A percentile compares a stretch with the other conserved stretches of the same genome.
Evolutionary conservation across 2,113 vertebrate species (phyloP).

Genomic region (Podiceps cristatus): DNA sequence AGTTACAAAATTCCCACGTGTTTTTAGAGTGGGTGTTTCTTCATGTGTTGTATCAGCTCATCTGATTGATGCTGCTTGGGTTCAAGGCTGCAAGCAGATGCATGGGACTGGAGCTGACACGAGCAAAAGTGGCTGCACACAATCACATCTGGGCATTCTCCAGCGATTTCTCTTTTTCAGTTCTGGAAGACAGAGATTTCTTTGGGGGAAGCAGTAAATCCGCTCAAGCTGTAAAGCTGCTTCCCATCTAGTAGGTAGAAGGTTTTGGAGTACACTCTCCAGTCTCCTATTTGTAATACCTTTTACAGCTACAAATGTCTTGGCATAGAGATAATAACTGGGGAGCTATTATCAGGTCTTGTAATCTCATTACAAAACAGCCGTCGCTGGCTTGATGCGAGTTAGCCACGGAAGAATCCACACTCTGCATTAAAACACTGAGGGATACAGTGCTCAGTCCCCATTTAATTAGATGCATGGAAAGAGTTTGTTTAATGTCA

Average conservation of each 20-base stretch:
- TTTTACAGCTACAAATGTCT: constrained; percentile 7
- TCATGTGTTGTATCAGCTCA: not conserved
- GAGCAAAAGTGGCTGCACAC: not conserved
- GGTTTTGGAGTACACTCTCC: not conserved
- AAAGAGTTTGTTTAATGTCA: constrained; percentile 57
- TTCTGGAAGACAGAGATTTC: not conserved
- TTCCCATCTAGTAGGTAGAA: not conserved
- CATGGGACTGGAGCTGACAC: not conserved
- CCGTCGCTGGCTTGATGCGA: not conserved
- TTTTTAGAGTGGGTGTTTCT: not conserved
- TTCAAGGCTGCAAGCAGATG: constrained; percentile 8
- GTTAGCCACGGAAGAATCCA: not conserved
- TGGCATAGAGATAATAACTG: constrained; percentile 17
- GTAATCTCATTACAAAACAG: constrained; percentile 41
- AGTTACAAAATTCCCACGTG: not conserved
- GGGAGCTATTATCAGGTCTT: constrained; percentile 34
- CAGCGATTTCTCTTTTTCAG: not conserved
- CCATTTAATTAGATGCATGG: constrained; percentile 44
- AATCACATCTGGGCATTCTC: not conserved
- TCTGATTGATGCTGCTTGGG: constrained; percentile 12
- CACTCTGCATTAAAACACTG: not conserved
- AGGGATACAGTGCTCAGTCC: not conserved
- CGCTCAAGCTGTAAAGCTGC: not conserved
- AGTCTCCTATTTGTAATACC: not conserved
- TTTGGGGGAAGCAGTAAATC: not conserved